Base-by-base conservation (phyloP, 2,797 vertebrate genomes). In the Microctenopoma lineatum region DNA sequence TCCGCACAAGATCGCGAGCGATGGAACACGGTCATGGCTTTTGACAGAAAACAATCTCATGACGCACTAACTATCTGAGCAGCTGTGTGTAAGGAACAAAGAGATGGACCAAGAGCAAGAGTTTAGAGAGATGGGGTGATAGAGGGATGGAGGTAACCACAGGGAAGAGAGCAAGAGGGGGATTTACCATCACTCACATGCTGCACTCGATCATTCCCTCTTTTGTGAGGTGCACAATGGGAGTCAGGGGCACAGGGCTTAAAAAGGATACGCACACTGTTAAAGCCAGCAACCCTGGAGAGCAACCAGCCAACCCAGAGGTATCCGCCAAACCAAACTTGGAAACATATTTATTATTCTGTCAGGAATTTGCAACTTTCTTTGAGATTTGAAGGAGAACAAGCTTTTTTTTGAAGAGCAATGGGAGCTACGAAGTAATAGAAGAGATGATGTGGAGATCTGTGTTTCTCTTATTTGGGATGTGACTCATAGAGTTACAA, bases 171-270 rank as follows among this genome's bases (percentile, higher is more conserved):
- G 79, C 42, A n/a, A 58, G 52, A 29, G 60, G 48, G 76, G 88
- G 86, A 79, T 89, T 93, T 92, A 86, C 50, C 81, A 67, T 79
- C 74, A 73, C 91, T 90, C 91, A 90, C 92, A 92, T 91, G 90
- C 70, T 88, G 87, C 83, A 32, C 94, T 94, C 81, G 92, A 94
- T 93, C 87, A 90, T 94, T 94, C 92, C 78, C 86, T 83, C 91
- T 79, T 92, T 95, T 95, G 93, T 95, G 73, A 68, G 21, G 4
- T 14, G 80, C 87, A 94, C 93, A 94, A 94, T 92, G 90, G 77
- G 66, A 34, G 83, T 55, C 69, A 66, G 80, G 84, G 61, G 80
- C 71, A 3, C 65, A 66, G 87, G 75, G 90, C 74, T 93, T 93
- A 92, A 92, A 94, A 93, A 89, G 84, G 81, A 89, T 69, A 79